Evolutionary conservation across 2,888 invertebrate genomes (phyloP), one percentile per base, ranked within the genome.

Genomic region (Diadromus collaris): DNA sequence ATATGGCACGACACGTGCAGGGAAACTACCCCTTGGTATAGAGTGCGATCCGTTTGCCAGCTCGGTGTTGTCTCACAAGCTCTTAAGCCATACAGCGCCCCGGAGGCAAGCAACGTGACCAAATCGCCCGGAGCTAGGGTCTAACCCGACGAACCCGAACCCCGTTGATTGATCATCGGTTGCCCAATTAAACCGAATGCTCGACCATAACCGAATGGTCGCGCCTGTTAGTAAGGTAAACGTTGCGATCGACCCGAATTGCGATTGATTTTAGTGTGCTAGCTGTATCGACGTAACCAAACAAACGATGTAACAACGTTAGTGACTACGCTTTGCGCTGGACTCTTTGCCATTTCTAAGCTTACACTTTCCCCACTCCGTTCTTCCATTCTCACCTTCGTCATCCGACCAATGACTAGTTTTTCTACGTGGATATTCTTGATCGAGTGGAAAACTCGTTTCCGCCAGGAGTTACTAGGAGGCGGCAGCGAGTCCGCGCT

Each of bases 1-100:
- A 81, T 83, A 83, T 83, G 85, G 85, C 83, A 82, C 84, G 85
- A 85, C 86, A 85, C 84, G 83, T 85, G 84, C 85, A 75, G 46
- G 70, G 63, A 71, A 75, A 75, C 46, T 71, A 63, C 67, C 71
- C 79, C 63, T 68, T 41, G 61, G 34, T 38, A 21, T 41, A 63
- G 48, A 13, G 41, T 21, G 27, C 27, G 63, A 29, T 48, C 38
- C 48, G 38, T 38, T 46, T 32, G 64, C 32, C 29, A n/a, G 41
- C 41, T 29, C 27, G 54, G n/a, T 38, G 34, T 68, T 67, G 27
- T 60, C 51, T 67, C 48, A 32, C 24, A 46, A 51, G 51, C 41
- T 67, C 60, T 48, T 73, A 38, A 29, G 34, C 74, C 19, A 46
- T 21, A 58, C 60, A 19, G 2, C 16, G 58, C 58, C 54, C 24